Base-by-base conservation (phyloP, 2,797 vertebrate genomes). In the Austrolebias charrua region DNA sequence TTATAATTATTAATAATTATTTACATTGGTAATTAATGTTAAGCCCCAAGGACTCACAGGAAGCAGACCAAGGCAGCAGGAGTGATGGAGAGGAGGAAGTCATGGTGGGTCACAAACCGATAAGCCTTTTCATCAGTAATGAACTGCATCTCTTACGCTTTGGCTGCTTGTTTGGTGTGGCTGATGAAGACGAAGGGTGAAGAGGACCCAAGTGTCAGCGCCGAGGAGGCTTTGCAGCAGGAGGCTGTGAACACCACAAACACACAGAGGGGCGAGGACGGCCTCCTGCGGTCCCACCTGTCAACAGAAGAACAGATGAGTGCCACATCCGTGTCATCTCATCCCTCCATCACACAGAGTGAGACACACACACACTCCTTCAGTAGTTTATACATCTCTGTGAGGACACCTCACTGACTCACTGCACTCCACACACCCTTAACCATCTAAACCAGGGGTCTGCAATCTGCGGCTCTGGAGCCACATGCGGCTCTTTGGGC, bases 261-360 rank as follows among this genome's bases (percentile, higher is more conserved):
- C 65, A 44, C 69, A 69, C 71, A 77, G 66, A 73, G 66, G 0
- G 11, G 75, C 38, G 65, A 56, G 19, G 74, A 70, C 43, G 4
- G 38, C 70, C 66, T 73, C 70, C 66, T 71, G 47, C 44, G 47
- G 46, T 62, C 56, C 54, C 62, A 63, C 55, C 76, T 61, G 60
- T 80, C 70, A 77, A 68, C 52, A 69, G 73, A 78, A 60, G 67
- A 72, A 46, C 69, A 78, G 57, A 5, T 57, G 43, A 74, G 46
- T 55, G 60, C 63, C 63, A 47, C 67, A 20, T 58, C 69, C 28
- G 55, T 64, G 69, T 79, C 74, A 65, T 55, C 73, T 61, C 62
- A 80, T 69, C 63, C 70, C 56, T 66, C 75, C 47, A 55, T 46
- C 65, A 45, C 51, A 54, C 60, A 79, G 20, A 74, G 89, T 89